phyloP scores from a whole-genome alignment of 2,113 vertebrate species.

The Bubalus kerabau region DNA sequence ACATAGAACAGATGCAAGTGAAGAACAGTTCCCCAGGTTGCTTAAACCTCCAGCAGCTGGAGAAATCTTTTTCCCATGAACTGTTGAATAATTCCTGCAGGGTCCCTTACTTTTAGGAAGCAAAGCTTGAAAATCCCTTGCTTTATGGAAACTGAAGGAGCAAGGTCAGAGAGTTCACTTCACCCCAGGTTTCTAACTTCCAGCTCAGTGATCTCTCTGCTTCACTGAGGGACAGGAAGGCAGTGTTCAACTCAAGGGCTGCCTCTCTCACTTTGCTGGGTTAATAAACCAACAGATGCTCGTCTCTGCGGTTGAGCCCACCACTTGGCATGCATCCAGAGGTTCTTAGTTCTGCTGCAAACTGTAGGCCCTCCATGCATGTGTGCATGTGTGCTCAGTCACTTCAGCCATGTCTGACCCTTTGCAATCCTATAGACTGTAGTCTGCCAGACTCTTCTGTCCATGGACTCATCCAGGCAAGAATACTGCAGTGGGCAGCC shows the following conservation, averaged over 20 bases:
- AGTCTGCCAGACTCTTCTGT: background rate
- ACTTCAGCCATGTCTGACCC: fast-evolving
- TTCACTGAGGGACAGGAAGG: background rate
- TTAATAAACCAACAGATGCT: background rate
- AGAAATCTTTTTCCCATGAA: no score
- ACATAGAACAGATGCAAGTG: background rate
- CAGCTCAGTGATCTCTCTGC: background rate
- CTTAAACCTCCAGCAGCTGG: background rate
- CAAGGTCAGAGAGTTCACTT: background rate
- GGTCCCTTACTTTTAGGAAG: background rate
- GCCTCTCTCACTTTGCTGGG: fast-evolving
- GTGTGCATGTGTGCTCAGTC: background rate
- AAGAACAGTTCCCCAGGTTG: background rate
- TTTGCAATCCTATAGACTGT: background rate
- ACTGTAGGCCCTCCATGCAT: background rate
- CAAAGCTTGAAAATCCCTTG: background rate
- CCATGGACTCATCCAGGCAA: background rate
- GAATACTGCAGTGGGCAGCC: background rate
- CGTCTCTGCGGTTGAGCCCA: fast-evolving
- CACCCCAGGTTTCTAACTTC: background rate
- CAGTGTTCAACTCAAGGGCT: fast-evolving
- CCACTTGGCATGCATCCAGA: fast-evolving
- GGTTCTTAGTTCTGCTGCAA: background rate
- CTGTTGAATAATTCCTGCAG: background rate
- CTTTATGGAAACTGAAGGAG: background rate